These are phyloP conservation scores for Bergia sp. DNA, from an alignment of 92 coral and sea anemone species.

Conservation along the genomic window DNA sequence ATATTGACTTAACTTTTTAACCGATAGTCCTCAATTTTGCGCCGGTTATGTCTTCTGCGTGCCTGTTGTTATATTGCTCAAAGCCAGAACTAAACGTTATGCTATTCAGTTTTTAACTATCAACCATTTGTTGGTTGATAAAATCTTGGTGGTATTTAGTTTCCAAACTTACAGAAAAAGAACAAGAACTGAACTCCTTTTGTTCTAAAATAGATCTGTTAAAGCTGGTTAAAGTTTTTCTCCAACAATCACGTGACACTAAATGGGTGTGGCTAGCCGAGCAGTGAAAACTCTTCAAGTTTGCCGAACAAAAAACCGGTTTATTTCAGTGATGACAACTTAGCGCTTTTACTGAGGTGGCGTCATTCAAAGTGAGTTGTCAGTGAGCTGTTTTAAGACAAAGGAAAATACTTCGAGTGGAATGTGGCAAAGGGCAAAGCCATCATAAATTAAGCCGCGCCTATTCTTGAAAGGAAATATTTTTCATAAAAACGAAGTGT, in stretches of 20 bases:
- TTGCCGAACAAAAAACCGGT: conserved; percentile 9
- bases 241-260: conserved; percentile 10
- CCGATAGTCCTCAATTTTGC: too few relatives aligned
- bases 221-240: background rate
- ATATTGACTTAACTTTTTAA: too few relatives aligned
- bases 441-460: background rate
- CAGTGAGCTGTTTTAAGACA: background rate
- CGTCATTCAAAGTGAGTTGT: conserved; percentile 14
- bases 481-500: background rate
- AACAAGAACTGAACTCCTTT: too few relatives aligned
- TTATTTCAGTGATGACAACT: conserved; percentile 35
- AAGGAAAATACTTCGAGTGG: background rate
- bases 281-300: background rate
- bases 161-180: too few relatives aligned
- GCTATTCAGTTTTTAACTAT: too few relatives aligned
- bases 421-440: background rate
- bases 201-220: background rate
- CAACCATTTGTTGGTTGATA: too few relatives aligned
- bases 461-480: background rate
- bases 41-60: too few relatives aligned
- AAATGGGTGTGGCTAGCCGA: conserved; percentile 10
- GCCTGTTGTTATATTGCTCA: too few relatives aligned
- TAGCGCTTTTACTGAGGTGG: background rate
- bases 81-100: too few relatives aligned
- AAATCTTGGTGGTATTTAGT: too few relatives aligned